Base-by-base conservation (phyloP, 2,113 vertebrate species). In the Eulemur rufifrons region DNA sequence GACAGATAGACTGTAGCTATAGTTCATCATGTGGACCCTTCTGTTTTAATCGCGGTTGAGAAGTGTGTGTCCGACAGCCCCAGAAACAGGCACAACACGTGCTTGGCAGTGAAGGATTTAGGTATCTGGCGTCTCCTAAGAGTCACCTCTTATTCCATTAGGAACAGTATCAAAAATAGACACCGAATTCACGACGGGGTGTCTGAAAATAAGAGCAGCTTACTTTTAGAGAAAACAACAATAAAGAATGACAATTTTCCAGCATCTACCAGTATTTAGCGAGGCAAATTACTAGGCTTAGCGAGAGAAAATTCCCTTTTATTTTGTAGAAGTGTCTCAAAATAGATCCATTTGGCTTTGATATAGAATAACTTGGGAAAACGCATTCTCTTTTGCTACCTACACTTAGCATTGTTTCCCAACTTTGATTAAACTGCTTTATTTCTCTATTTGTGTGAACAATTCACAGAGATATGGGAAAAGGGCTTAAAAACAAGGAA, bases 351-450 rank as follows among this genome's bases (percentile, higher is more conserved):
- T 50, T 59, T n/a, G 32, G 10, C 37, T 82, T 76, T 96, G 47
- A 77, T 56, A 54, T 68, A 77, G 76, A 89, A 86, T 71, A 76
- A 90, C 37, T 59, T 54, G 25, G 61, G 42, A 45, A 96, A 93
- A 78, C 6, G 17, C 37, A 61, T 90, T 88, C 2, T 66, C 8
- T 78, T 66, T 25, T 32, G 27, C 20, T 63, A 50, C 42, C 27
- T 42, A 71, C 34, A 27, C 15, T 80, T 39, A 71, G 5, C 86
- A 47, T 25, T 52, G 29, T 52, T 89, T 89, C 32, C 63, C 50
- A 18, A 69, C 52, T 73, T 73, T 39, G 1, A 82, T 86, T 50
- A 69, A 82, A 69, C 3, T 93, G 0, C 20, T 86, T 54, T 64
- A 76, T 83, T 93, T 14, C 18, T 83, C 23, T 84, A 47, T 54